Percentiles rank a stretch among this genome's conserved stretches.
phyloP scores from a whole-genome alignment of 2,113 vertebrate genomes.

The Arothron firmamentum region DNA sequence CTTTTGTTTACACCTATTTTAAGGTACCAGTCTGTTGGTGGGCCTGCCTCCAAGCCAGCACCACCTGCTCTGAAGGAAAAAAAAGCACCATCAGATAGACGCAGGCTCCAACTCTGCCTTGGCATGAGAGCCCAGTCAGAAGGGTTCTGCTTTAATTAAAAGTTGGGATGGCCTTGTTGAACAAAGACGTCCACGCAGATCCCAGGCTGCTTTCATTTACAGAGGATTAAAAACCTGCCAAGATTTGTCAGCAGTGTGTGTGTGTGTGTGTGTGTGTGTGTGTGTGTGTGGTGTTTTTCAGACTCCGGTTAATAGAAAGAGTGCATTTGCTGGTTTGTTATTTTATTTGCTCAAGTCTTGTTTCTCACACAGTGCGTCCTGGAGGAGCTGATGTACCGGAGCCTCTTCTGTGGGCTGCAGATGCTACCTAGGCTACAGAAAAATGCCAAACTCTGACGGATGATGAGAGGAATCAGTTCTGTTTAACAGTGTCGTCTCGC shows the following conservation, averaged over 20 bases:
- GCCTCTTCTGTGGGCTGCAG: too few species aligned
- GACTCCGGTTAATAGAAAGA: too few species aligned
- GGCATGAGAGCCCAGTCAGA: slow-evolving; percentile 25
- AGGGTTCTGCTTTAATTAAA: slow-evolving; percentile 66
- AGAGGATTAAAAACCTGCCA: slow-evolving; percentile 55
- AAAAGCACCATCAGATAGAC: slow-evolving; percentile 40
- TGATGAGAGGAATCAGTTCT: too few species aligned
- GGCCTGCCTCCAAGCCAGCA: slow-evolving; percentile 24
- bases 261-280: slow-evolving; percentile 3
- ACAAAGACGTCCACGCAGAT: slow-evolving; percentile 57
- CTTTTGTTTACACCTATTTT: neutral
- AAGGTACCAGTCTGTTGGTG: slow-evolving; percentile 5
- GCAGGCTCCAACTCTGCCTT: slow-evolving; percentile 22
- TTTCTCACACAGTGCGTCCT: too few species aligned
- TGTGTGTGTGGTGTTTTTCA: neutral
- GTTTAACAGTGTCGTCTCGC: too few species aligned
- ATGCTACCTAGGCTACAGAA: too few species aligned
- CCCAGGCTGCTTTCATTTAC: slow-evolving; percentile 55
- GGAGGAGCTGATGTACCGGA: too few species aligned
- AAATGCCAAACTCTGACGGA: too few species aligned
- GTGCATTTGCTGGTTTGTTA: too few species aligned
- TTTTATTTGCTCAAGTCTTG: too few species aligned
- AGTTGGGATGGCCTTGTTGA: slow-evolving; percentile 45
- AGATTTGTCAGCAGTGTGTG: slow-evolving; percentile 20
- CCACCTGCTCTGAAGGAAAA: slow-evolving; percentile 43